Evolutionary conservation across 2,113 vertebrate species (phyloP), one percentile per base, ranked within the genome.

Genomic region (Dasyurus viverrinus): DNA sequence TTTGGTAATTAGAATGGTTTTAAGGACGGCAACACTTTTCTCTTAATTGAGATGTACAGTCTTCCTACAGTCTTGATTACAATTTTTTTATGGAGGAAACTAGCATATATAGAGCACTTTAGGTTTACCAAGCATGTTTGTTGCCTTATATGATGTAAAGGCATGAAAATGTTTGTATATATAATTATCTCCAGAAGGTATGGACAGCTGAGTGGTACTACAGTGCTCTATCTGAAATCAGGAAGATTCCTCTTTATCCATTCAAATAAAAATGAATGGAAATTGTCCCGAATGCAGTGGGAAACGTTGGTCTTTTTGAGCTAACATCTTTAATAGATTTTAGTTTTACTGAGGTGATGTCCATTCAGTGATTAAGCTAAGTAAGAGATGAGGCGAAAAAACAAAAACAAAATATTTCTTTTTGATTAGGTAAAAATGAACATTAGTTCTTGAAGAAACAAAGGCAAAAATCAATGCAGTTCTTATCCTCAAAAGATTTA

Each of bases 1-100:
- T 93, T 89, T 92, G 42, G 92, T 47, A 94, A n/a, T 19, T 42
- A 84, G 68, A 84, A 23, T n/a, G 68, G 68, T 42, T 84, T 42
- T 23, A 84, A 42, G 10, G 10, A 84, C 90, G 10, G 14, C 92
- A n/a, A 42, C 89, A 50, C n/a, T 84, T 92, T 48, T 26, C 52
- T 26, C 47, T 92, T 84, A 93, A 84, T 53, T 50, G 26, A 6
- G 24, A 89, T 89, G 11, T 46, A 30, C 1, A 53, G 1, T 90
- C 23, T 95, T 92, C 11, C 19, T 76, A 19, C 5, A n/a, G 50
- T 0, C 2, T 3, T 94, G 60, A 42, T 12, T n/a, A 42, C 23
- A 42, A 84, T 6, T 36, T 48, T 48, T 48, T 48, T 48, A 48
- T 84, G n/a, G 16, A 84, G 16, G n/a, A 84, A 84, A 36, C 7